Percentiles rank a stretch among this genome's conserved stretches.
These are phyloP conservation scores for Cyprinodon tularosa DNA, from an alignment of 2,113 vertebrate species.

Conservation along the genomic window DNA sequence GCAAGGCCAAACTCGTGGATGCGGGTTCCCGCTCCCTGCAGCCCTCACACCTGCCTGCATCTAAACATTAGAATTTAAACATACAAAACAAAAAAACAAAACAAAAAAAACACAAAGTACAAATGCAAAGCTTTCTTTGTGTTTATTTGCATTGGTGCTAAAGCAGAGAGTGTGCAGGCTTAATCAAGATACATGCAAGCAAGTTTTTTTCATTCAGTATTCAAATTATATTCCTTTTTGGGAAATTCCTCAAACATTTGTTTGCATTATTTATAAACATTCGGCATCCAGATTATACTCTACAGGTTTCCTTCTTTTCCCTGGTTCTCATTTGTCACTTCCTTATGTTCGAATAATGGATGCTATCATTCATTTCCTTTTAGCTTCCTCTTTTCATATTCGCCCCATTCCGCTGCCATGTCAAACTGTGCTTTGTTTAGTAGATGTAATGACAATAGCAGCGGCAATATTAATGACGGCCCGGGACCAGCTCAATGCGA, in stretches of 20 bases:
- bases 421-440: slow-evolving; percentile 58
- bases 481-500: slow-evolving; percentile 57
- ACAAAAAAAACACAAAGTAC: slow-evolving; percentile 23
- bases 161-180: slow-evolving; percentile 17
- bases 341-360: slow-evolving; percentile 10
- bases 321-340: slow-evolving; percentile 20
- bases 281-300: not conserved
- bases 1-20: slow-evolving; percentile 42
- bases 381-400: slow-evolving; percentile 37
- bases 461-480: slow-evolving; percentile 62
- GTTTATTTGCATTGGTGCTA: slow-evolving; percentile 53
- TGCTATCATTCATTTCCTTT: slow-evolving; percentile 13
- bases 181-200: slow-evolving; percentile 12
- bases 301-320: slow-evolving; percentile 8
- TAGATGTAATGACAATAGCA: slow-evolving; percentile 60
- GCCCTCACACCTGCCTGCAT: slow-evolving; percentile 58
- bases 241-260: slow-evolving; percentile 32
- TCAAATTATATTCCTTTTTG: slow-evolving; percentile 32
- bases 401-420: slow-evolving; percentile 29
- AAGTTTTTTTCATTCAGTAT: slow-evolving; percentile 33
- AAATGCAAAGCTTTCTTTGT: slow-evolving; percentile 16
- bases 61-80: slow-evolving; percentile 41
- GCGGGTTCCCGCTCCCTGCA: slow-evolving; percentile 21
- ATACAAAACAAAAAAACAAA: slow-evolving; percentile 19
- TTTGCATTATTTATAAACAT: slow-evolving; percentile 43